Evolutionary conservation across 2,888 invertebrate species (phyloP).

Genomic region (Leptinotarsa rubiginosa): DNA sequence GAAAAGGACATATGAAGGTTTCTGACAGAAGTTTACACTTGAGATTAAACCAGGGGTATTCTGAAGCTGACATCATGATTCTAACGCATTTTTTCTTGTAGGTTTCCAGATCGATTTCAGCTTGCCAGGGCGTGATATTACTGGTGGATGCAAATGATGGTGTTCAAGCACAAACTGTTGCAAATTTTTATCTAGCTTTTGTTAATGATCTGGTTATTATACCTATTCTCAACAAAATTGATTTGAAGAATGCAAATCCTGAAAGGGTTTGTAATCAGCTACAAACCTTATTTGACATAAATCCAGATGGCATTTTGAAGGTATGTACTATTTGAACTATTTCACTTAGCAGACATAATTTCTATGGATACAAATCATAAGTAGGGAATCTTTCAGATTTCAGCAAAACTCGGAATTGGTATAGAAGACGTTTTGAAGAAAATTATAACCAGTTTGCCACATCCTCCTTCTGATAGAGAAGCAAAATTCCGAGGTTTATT

Average conservation of each 20-base stretch:
- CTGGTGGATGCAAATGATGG: constrained; percentile 97
- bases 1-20: too few relatives aligned
- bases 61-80: background rate
- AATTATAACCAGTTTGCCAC: constrained; percentile 83
- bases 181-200: constrained; percentile 93
- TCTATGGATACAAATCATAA: background rate
- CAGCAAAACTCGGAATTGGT: constrained; percentile 92
- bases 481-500: constrained; percentile 82
- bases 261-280: constrained; percentile 85
- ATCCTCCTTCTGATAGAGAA: constrained; percentile 73
- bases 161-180: constrained; percentile 97
- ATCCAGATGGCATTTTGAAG: constrained; percentile 77
- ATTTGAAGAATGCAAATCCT: constrained; percentile 90
- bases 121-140: constrained; percentile 94
- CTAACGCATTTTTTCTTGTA: constrained; percentile 53
- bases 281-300: constrained; percentile 83
- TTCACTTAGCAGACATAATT: background rate
- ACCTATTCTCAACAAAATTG: constrained; percentile 97
- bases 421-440: constrained; percentile 81
- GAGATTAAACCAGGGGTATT: too few relatives aligned
- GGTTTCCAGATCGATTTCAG: constrained; percentile 87
- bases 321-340: constrained; percentile 64
- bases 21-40: too few relatives aligned
- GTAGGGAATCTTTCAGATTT: constrained; percentile 69
- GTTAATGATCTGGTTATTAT: constrained; percentile 84